phyloP scores from a whole-genome alignment of 2,888 invertebrate species.

The Hypomecis punctinalis region DNA sequence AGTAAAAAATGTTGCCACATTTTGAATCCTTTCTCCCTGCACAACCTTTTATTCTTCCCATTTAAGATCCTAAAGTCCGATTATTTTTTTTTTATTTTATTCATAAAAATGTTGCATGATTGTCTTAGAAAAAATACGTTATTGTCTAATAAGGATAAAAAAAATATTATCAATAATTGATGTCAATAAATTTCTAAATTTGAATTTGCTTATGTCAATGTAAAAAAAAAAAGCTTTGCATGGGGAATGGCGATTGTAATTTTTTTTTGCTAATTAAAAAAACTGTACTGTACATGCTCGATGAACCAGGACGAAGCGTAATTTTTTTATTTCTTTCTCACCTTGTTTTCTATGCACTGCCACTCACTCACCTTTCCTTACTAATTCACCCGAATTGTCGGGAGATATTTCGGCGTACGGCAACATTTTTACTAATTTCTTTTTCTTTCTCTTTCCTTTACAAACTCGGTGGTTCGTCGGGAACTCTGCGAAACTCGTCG shows the following conservation, averaged over 20 bases:
- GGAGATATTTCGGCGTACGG: constrained; percentile 54
- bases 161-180: not conserved
- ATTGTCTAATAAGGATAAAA: not conserved
- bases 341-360: constrained; percentile 50
- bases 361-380: constrained; percentile 51
- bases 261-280: constrained; percentile 49
- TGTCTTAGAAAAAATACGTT: constrained; percentile 11
- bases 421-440: constrained; percentile 79
- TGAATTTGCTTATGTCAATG: constrained; percentile 7
- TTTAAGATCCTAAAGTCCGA: constrained; percentile 44
- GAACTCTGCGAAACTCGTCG: constrained; percentile 26
- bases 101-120: constrained; percentile 31
- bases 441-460: constrained; percentile 55
- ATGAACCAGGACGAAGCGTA: constrained; percentile 66
- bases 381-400: constrained; percentile 39
- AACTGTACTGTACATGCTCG: constrained; percentile 79
- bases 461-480: constrained; percentile 43
- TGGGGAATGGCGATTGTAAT: constrained; percentile 51
- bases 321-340: constrained; percentile 46
- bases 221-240: constrained; percentile 50
- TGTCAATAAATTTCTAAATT: constrained; percentile 5
- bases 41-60: constrained; percentile 60
- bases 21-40: constrained; percentile 59
- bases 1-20: constrained; percentile 78
- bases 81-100: constrained; percentile 26